Evolutionary conservation across 1,140 invertebrate genomes (phyloP).

Genomic region (Drosophila lacertosa): DNA sequence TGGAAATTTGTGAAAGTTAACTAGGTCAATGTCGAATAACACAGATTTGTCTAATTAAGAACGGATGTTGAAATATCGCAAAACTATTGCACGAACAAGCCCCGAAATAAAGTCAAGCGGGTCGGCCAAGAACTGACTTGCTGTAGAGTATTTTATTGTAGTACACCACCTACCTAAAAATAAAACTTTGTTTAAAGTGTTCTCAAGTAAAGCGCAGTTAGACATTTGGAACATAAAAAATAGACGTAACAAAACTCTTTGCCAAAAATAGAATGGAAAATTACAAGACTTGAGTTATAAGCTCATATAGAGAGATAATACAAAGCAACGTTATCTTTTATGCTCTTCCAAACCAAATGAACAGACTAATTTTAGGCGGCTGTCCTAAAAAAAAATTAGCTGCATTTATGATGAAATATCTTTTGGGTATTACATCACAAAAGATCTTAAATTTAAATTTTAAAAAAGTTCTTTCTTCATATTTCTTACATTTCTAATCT

Average conservation of each 20-base stretch:
- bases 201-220: not conserved
- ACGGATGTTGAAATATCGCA: slow-evolving; percentile 49
- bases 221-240: not conserved
- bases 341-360: slow-evolving; percentile 13
- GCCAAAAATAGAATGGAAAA: slow-evolving; percentile 58
- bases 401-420: slow-evolving; percentile 56
- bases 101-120: not conserved
- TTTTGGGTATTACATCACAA: slow-evolving; percentile 48
- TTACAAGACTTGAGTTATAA: slow-evolving; percentile 36
- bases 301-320: slow-evolving; percentile 32
- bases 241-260: not conserved
- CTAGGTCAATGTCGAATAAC: slow-evolving; percentile 64
- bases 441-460: not conserved
- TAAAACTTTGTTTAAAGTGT: too few species aligned
- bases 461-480: not conserved
- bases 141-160: not conserved
- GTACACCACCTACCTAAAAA: not conserved
- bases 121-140: not conserved
- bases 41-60: slow-evolving; percentile 17
- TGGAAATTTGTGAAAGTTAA: slow-evolving; percentile 51
- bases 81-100: slow-evolving; percentile 6
- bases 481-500: not conserved
- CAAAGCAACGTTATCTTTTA: slow-evolving; percentile 39
- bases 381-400: not conserved
- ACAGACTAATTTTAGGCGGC: not conserved